These are phyloP conservation scores for Heliconius hewitsoni DNA, from an alignment of 1,140 invertebrate species.

Conservation along the genomic window DNA sequence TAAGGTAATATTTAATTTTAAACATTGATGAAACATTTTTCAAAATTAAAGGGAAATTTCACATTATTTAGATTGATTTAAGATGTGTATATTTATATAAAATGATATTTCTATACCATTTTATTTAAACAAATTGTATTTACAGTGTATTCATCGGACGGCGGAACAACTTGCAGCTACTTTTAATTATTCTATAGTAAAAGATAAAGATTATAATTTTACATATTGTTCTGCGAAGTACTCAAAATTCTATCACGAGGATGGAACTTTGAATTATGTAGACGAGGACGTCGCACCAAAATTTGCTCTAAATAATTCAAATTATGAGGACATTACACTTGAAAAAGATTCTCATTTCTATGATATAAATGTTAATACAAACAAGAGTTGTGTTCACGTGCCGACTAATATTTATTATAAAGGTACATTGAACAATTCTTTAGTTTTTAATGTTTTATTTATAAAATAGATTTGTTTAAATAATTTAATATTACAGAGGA, in stretches of 20 bases:
- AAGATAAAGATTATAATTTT: slow-evolving; percentile 67
- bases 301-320: slow-evolving; percentile 64
- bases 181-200: slow-evolving; percentile 79
- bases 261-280: slow-evolving; percentile 39
- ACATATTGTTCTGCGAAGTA: slow-evolving; percentile 88
- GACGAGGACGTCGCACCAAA: slow-evolving; percentile 47
- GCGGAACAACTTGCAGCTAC: slow-evolving; percentile 85
- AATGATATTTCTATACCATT: neutral
- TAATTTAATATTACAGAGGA: slow-evolving; percentile 72
- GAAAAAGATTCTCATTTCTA: slow-evolving; percentile 91
- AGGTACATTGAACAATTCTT: slow-evolving; percentile 77
- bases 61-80: too few species aligned
- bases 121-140: neutral
- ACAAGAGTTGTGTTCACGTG: slow-evolving; percentile 93
- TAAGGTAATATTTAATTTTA: slow-evolving; percentile 75
- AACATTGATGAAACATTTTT: neutral
- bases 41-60: neutral
- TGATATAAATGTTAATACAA: slow-evolving; percentile 91
- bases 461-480: neutral
- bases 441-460: neutral
- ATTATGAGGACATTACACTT: slow-evolving; percentile 83
- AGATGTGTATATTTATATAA: neutral
- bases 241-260: slow-evolving; percentile 77
- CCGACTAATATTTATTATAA: slow-evolving; percentile 96
- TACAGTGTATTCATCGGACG: slow-evolving; percentile 85